Base-by-base conservation (phyloP, 2,797 vertebrate species). In the Alouatta caraya region DNA sequence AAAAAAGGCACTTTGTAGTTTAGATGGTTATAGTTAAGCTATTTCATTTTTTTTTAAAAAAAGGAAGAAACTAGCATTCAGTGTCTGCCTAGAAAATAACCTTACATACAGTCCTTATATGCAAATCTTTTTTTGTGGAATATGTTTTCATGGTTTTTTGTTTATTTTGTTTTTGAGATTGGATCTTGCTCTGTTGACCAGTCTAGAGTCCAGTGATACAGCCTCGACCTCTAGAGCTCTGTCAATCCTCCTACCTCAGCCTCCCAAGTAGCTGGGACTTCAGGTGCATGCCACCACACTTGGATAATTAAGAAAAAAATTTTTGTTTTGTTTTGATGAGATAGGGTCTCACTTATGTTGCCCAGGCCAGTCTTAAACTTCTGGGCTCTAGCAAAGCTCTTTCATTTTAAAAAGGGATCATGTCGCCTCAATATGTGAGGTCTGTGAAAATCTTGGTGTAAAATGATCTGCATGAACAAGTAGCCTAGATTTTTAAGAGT, bases 371-470 rank as follows among this genome's bases (percentile, higher is more conserved):
- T 67, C 61, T 67, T 0, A 7, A 67, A n/a, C 61, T 67, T 67
- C 33, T 67, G 61, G 61, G 33, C 3, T 67, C 61, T 67, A 67
- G 61, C 33, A 15, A 67, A 79, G 78, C 78, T 80, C n/a, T 80
- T 80, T 52, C 78, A 37, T 52, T 80, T 24, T 80, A 52, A 50
- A 80, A 52, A 80, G 48, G 48, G 50, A 39, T 8, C n/a, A 33
- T 19, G 5, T 17, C 92, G 46, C 42, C 57, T 90, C 82, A 78
- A 33, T 93, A 82, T 73, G 39, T 87, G 22, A 97, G 26, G 19
- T 67, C 22, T 59, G 30, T 93, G 39, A 59, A 86, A 97, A 59
- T 82, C 57, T 92, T 90, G 72, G 22, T 88, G 88, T 90, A 83
- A 88, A 52, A 79, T 86, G 12, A 50, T 89, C 12, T 81, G 37